Evolutionary conservation across 2,888 invertebrate species (phyloP), one percentile per base, ranked within the genome.

Genomic region (Eilema sororculum): DNA sequence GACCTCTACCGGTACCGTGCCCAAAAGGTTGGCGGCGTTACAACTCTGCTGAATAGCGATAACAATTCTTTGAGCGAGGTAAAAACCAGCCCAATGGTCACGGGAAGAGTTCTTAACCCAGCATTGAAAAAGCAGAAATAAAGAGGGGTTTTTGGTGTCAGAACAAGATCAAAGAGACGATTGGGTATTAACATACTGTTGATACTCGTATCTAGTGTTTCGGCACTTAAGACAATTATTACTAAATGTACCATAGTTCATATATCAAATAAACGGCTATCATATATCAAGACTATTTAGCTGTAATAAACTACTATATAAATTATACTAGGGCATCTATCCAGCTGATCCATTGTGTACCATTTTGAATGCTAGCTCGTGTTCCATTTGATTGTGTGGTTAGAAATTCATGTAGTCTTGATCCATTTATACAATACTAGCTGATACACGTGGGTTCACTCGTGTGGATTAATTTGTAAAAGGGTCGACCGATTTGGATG

Each of bases 221-320:
- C 16, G 30, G 24, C 16, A 25, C 65, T 60, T 56, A 56, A 56
- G 33, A 1, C 64, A 61, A 68, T 68, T 68, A 68, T 57, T 20
- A 58, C 28, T 58, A 10, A 33, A 33, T 57, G 56, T 33, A 37
- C 57, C 16, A 33, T 57, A 65, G 46, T 64, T 61, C 46, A 67
- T 64, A 73, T 65, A 67, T 72, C 72, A 72, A 30, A n/a, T 61
- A 65, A 69, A 73, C 67, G 30, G 61, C 59, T 58, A 13, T 25
- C 57, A 65, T 65, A 24, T 52, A 65, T 72, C 68, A 68, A 65
- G 46, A 33, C 56, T 57, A 56, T 64, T 65, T 62, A 57, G 65
- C 65, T 41, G 65, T 68, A 72, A 62, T 72, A 72, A 62, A 68
- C 68, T 41, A 67, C 22, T 8, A 16, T 66, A 66, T 67, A 71